A percentile compares a stretch with the other conserved stretches of the same genome.
These are phyloP conservation scores for Catamblyrhynchus diadema DNA, from an alignment of 2,797 vertebrate genomes.

Conservation along the genomic window DNA sequence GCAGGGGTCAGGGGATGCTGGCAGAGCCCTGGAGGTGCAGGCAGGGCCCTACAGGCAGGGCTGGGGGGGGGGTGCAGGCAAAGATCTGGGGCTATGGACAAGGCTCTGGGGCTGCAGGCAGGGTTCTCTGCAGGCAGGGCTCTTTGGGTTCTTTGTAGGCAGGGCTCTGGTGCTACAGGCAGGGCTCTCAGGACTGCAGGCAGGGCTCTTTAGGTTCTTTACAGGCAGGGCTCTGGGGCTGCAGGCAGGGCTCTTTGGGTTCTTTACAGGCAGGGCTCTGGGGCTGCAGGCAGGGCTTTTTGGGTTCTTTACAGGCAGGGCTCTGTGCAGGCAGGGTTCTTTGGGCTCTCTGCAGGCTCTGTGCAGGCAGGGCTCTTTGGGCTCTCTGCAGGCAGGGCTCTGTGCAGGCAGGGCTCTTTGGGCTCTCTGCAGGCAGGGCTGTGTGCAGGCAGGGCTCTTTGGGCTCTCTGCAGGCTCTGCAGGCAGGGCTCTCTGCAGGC, in stretches of 20 bases:
- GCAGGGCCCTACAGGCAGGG: not conserved
- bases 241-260: no score
- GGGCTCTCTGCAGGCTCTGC: no score
- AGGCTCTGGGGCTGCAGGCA: not conserved
- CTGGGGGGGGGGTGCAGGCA: no score
- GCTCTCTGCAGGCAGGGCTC: no score
- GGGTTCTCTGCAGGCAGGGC: not conserved
- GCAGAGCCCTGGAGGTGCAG: not conserved
- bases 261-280: not conserved
- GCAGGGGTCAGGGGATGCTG: not conserved
- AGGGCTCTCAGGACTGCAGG: not conserved
- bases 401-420: not conserved
- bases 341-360: no score
- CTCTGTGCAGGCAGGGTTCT: not conserved
- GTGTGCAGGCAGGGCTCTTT: not conserved
- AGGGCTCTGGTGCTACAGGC: not conserved
- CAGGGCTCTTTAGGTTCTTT: not conserved
- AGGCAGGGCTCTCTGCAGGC: not conserved
- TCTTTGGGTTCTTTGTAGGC: no score
- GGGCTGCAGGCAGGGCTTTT: no score
- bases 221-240: no score
- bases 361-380: fast-evolving
- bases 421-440: no score
- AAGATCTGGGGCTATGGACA: no score
- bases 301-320: no score